Evolutionary conservation across 2,888 invertebrate genomes (phyloP).

Genomic region (Drosophila buzzatii): DNA sequence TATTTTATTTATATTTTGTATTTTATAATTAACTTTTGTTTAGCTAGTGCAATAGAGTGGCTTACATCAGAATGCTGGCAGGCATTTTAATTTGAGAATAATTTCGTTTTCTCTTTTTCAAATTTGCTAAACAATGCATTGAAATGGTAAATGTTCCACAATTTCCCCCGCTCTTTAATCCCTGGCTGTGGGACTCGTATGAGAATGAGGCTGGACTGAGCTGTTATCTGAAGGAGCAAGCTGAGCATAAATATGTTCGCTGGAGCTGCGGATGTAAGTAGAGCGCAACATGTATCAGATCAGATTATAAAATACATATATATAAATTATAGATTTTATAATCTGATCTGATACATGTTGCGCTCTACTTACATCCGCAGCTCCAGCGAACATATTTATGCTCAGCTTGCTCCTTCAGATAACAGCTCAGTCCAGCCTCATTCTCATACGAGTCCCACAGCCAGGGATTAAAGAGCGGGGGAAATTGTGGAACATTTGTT

Average conservation of each 20-base stretch:
- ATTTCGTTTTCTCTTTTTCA: neutral
- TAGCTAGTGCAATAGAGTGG: neutral
- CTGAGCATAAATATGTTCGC: conserved; percentile 35
- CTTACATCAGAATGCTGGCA: neutral
- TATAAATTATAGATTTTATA: neutral
- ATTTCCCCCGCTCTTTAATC: neutral
- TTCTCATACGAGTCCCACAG: conserved; percentile 27
- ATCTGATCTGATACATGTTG: neutral
- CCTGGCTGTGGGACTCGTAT: conserved; percentile 35
- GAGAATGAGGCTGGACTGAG: neutral
- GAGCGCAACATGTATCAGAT: neutral
- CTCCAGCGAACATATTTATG: conserved; percentile 27
- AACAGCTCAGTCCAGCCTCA: conserved; percentile 47
- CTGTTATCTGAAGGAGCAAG: conserved; percentile 71
- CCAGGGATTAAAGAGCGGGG: conserved; percentile 15
- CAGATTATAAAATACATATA: neutral
- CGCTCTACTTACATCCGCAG: conserved; percentile 61
- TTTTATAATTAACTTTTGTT: neutral
- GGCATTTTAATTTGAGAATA: neutral
- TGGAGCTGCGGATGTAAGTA: conserved; percentile 65
- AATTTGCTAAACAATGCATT: neutral
- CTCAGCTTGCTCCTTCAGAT: conserved; percentile 64
- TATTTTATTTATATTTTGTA: too few species aligned
- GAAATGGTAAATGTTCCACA: conserved; percentile 1
- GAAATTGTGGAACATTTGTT: neutral